Evolutionary conservation across 1,140 invertebrate genomes (phyloP).

Genomic region (Cherax destructor): DNA sequence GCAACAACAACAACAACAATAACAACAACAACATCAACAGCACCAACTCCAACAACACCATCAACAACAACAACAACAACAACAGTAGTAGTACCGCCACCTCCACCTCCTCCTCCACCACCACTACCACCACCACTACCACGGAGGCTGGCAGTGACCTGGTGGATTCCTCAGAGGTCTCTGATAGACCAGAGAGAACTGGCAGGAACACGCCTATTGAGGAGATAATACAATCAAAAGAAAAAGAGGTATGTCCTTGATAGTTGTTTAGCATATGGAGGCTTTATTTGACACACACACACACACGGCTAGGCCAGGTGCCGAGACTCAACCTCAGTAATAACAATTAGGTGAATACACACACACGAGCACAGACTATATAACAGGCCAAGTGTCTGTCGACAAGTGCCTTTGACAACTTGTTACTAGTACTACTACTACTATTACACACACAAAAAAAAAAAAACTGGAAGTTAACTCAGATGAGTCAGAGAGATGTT

Average conservation of each 20-base stretch:
- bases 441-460: no score
- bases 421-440: no score
- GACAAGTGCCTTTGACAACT: no score
- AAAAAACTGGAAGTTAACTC: no score
- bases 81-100: slow-evolving; percentile 28
- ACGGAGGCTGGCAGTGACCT: slow-evolving; percentile 33
- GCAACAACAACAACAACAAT: slow-evolving; percentile 62
- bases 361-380: no score
- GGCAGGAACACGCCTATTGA: slow-evolving; percentile 49
- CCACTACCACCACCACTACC: slow-evolving; percentile 38
- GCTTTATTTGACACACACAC: no score
- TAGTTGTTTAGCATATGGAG: no score
- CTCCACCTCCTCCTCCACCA: slow-evolving; percentile 27
- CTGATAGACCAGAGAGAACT: slow-evolving; percentile 37
- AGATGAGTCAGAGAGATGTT: no score
- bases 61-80: slow-evolving; percentile 45
- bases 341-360: no score
- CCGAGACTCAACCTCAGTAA: no score
- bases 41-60: slow-evolving; percentile 29
- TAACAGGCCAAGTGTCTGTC: no score
- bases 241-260: slow-evolving; percentile 51
- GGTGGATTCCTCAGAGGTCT: slow-evolving; percentile 51
- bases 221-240: slow-evolving; percentile 54
- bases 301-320: no score
- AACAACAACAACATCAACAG: slow-evolving; percentile 66